Evolutionary conservation across 2,888 invertebrate species (phyloP), one percentile per base, ranked within the genome.

Genomic region (Thyatira batis): DNA sequence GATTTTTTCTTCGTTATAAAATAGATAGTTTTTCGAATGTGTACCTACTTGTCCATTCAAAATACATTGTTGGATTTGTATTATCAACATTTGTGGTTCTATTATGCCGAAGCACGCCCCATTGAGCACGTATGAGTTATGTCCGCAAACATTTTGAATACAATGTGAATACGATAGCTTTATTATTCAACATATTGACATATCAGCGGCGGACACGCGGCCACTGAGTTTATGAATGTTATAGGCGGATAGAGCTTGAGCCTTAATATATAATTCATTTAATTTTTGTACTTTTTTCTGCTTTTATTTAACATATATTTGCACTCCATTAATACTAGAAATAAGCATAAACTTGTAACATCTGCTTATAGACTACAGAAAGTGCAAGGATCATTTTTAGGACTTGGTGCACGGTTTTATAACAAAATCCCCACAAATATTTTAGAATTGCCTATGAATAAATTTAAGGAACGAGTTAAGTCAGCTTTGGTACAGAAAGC

Each of bases 121-220:
- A 79, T 80, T 76, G 80, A 61, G 49, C 71, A 51, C 61, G 51
- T 50, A 56, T 74, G 70, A 80, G 58, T 77, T 73, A 80, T 75
- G 68, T 69, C 43, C 68, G 56, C 76, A 80, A 81, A 82, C 76
- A 82, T 80, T 76, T 66, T 69, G 70, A 70, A 65, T 68, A 61
- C 58, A 53, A 57, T 57, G 58, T 52, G 44, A 58, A 56, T 52
- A 45, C 39, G 53, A 55, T 53, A 55, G 61, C 52, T 60, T 54
- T 65, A 65, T 58, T 68, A 68, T 69, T 69, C 67, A 67, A 70
- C 54, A 20, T 70, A 67, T 72, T 65, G 68, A 63, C 63, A 58
- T 61, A 52, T 60, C 60, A 52, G 46, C 51, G 55, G 33, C 51
- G 55, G 52, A 45, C 46, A 23, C 46, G n/a, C 13, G 45, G 51